Conservation (phyloP, 2,113 vertebrate species). For the Daphoenositta chrysoptera region DNA sequence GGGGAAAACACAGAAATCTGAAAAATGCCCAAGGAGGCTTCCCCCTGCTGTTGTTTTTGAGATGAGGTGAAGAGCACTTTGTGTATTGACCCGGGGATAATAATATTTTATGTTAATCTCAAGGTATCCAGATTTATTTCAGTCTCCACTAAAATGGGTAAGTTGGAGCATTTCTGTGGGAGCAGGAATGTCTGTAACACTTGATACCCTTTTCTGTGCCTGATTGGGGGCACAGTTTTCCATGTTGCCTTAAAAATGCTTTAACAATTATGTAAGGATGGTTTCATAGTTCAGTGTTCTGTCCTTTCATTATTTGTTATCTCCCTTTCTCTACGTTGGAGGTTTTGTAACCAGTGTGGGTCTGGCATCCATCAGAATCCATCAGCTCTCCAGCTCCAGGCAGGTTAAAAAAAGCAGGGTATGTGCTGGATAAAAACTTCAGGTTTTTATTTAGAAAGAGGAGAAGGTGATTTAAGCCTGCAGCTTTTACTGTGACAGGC, state of each 20-base stretch:
- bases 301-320: neutral
- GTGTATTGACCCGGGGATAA: neutral
- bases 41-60: neutral
- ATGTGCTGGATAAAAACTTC: neutral
- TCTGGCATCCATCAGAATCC: neutral
- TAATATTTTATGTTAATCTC: neutral
- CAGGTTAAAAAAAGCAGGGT: neutral
- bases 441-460: neutral
- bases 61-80: neutral
- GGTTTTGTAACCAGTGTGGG: neutral
- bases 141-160: neutral
- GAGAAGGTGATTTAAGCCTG: neutral
- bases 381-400: neutral
- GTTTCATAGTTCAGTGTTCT: neutral
- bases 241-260: neutral
- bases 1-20: neutral
- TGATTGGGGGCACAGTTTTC: fast-evolving
- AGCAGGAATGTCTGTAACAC: neutral
- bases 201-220: neutral
- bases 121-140: neutral
- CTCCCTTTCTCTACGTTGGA: neutral
- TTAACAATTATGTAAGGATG: neutral
- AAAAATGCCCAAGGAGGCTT: neutral
- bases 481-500: neutral
- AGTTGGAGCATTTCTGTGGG: neutral